These are phyloP conservation scores for Lagopus leucura DNA, from an alignment of 2,113 vertebrate genomes.

Conservation along the genomic window DNA sequence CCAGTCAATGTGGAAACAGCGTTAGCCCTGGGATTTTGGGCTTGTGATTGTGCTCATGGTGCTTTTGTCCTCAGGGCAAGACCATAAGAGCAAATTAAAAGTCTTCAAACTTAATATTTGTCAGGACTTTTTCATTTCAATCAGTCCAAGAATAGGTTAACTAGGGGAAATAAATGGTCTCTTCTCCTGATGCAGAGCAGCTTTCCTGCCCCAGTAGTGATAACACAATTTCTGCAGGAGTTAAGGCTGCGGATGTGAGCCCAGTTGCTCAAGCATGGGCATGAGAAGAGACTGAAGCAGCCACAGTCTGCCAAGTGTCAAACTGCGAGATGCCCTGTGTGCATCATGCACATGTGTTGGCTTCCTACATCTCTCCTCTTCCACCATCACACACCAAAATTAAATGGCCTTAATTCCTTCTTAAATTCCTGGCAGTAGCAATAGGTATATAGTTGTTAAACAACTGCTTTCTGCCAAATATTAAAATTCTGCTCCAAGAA, in stretches of 20 bases:
- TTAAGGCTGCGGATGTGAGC: neutral
- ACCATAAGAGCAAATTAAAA: neutral
- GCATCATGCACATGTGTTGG: neutral
- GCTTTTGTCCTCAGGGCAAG: neutral
- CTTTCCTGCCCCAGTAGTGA: neutral
- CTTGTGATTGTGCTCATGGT: neutral
- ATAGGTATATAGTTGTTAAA: neutral
- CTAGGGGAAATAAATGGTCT: neutral
- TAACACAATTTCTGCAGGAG: neutral
- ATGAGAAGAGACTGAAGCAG: neutral
- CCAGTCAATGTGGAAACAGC: neutral
- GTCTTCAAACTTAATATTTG: neutral
- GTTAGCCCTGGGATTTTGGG: neutral
- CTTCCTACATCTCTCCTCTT: neutral
- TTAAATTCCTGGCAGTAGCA: neutral
- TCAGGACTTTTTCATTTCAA: neutral
- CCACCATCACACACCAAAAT: no score
- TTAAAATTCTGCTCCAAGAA: neutral
- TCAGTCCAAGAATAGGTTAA: neutral
- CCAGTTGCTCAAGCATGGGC: neutral
- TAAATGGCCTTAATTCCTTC: no score
- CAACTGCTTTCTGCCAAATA: neutral
- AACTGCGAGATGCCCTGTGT: neutral
- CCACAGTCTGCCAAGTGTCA: neutral
- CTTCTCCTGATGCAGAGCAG: no score